Conservation (phyloP, 2,113 vertebrate species). For the Ciconia boyciana region DNA sequence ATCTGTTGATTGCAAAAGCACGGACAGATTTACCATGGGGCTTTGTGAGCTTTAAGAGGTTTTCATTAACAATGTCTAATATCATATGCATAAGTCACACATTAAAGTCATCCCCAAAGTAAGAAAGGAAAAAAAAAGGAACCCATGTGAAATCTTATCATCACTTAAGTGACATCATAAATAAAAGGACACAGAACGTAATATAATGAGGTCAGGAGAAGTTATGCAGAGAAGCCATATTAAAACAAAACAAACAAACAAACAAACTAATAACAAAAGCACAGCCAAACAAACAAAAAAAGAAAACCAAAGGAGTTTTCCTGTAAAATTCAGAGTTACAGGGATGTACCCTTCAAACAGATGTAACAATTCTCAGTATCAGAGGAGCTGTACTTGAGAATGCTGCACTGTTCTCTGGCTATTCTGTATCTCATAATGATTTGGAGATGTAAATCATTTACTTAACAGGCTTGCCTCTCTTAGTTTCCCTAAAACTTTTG, state of each 20-base stretch:
- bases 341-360: background rate
- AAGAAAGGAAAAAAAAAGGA: background rate
- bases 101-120: background rate
- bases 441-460: background rate
- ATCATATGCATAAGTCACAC: background rate
- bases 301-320: fast-evolving
- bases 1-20: background rate
- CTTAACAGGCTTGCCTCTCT: background rate
- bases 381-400: background rate
- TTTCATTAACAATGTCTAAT: no score
- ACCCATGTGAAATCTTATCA: background rate
- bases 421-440: background rate
- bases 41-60: background rate
- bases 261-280: background rate
- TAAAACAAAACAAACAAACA: background rate
- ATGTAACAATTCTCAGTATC: background rate
- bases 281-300: fast-evolving
- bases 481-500: background rate
- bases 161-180: background rate
- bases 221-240: background rate
- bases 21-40: fast-evolving
- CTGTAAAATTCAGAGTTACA: background rate
- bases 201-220: background rate
- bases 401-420: background rate
- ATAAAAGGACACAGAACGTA: background rate